phyloP scores from a whole-genome alignment of 2,888 invertebrate species.

The Cephus runcator region DNA sequence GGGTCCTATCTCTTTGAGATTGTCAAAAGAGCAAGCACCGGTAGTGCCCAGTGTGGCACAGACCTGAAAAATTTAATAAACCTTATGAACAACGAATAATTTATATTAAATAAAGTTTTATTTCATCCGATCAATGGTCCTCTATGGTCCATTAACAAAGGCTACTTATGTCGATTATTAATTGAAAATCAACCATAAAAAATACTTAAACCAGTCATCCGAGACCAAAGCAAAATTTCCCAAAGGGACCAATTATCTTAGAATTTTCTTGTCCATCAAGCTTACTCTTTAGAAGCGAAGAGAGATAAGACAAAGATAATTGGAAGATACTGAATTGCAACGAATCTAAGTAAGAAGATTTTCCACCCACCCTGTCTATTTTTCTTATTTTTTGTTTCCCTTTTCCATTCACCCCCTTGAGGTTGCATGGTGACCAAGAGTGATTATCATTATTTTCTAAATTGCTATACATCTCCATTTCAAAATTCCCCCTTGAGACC shows the following conservation, averaged over 20 bases:
- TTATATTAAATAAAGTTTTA: not conserved
- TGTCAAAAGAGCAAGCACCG: constrained; percentile 96
- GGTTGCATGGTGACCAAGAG: not conserved
- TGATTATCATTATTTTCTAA: not conserved
- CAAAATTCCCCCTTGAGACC: not conserved
- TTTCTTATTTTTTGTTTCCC: not conserved
- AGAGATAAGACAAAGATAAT: constrained; percentile 25
- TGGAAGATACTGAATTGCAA: constrained; percentile 11
- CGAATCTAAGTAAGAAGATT: constrained; percentile 29
- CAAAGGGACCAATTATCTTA: constrained; percentile 38
- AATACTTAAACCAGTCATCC: not conserved
- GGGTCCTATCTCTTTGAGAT: constrained; percentile 72
- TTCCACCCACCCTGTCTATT: not conserved
- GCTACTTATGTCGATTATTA: not conserved
- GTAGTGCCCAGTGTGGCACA: constrained; percentile 97
- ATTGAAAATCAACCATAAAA: not conserved
- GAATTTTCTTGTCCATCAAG: not conserved
- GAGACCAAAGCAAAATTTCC: constrained; percentile 3
- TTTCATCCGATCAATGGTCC: not conserved
- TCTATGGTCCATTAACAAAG: not conserved
- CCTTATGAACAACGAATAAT: not conserved
- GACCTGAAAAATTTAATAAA: constrained; percentile 70
- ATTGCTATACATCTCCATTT: not conserved
- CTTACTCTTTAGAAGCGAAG: not conserved
- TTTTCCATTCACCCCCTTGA: not conserved